Base-by-base conservation (phyloP, 2,113 vertebrate species). In the Leucosticte australis region DNA sequence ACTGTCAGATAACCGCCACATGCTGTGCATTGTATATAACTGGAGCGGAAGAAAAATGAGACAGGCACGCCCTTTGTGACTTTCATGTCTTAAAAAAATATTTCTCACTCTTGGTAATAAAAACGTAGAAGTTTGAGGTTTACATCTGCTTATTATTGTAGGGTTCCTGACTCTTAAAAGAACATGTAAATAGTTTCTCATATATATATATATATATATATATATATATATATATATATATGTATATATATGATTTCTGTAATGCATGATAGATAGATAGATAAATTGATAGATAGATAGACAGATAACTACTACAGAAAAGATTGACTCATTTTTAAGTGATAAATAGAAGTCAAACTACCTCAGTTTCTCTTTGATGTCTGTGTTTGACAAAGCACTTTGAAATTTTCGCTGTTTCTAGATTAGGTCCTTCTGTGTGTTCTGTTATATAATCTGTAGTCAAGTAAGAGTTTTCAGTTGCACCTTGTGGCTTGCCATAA, bases 41-140 rank as follows among this genome's bases (percentile, higher is more conserved):
- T 83, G 84, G 85, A 91, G 82, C 3, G 3, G 84, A 94, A 92
- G 46, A 50, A 89, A 92, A 95, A 95, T 19, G 78, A 91, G 87
- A 83, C 62, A 64, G 70, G 65, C 84, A 82, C 74, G 60, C 84
- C 69, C 83, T 91, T 77, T 69, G 64, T 91, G 87, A 85, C 67
- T 95, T 90, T 17, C 19, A 46, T 90, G 74, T 76, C 82, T 94
- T 85, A 42, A 87, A 95, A 87, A 91, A 80, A 33, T 28, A 35
- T 42, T 73, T 87, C 52, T 84, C 18, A 44, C 74, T 79, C 53
- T 71, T 71, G 42, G 24, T 59, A 79, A 82, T 53, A 86, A 86
- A 80, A 85, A 55, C 49, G 76, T 82, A 39, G 4, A 83, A 37
- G 14, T 41, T 49, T 81, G 88, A 74, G 6, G 30, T 60, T 83